Evolutionary conservation across 1,140 invertebrate genomes (phyloP).

Genomic region (Xylocopa sonorina): DNA sequence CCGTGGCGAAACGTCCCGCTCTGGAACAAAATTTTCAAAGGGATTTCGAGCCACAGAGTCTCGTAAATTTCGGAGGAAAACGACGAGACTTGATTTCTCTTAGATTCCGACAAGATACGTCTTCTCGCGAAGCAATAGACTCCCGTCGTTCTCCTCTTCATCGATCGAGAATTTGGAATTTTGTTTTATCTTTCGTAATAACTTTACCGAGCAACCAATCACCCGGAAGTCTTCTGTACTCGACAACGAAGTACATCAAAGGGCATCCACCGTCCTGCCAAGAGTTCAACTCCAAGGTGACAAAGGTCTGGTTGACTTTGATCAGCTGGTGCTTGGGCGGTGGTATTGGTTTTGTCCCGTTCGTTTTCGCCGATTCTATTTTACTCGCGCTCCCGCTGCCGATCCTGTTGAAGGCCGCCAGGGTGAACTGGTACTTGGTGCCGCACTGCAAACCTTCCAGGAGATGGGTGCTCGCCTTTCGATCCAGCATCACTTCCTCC

Average conservation of each 20-base stretch:
- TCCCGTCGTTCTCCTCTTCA: too few species aligned
- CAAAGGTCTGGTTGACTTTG: slow-evolving; percentile 84
- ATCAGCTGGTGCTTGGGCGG: slow-evolving; percentile 82
- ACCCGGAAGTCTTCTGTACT: slow-evolving; percentile 83
- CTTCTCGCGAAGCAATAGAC: too few species aligned
- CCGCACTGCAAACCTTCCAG: slow-evolving; percentile 84
- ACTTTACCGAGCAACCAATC: slow-evolving; percentile 80
- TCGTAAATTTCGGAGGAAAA: too few species aligned
- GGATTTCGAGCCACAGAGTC: neutral
- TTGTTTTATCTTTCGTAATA: too few species aligned
- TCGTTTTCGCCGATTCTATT: slow-evolving; percentile 82
- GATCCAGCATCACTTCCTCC: slow-evolving; percentile 82
- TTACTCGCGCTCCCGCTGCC: slow-evolving; percentile 83
- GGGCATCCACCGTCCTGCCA: slow-evolving; percentile 87
- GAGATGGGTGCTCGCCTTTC: slow-evolving; percentile 80
- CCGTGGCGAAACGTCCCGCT: neutral
- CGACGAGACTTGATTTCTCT: too few species aligned
- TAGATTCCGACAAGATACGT: too few species aligned
- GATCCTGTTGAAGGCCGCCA: slow-evolving; percentile 83
- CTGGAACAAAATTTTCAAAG: neutral
- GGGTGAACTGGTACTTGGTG: slow-evolving; percentile 83
- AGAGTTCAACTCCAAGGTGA: slow-evolving; percentile 84
- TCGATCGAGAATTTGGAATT: too few species aligned
- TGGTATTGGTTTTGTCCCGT: slow-evolving; percentile 83
- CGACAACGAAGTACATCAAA: slow-evolving; percentile 85